These are phyloP conservation scores for Geotria australis DNA, from an alignment of 2,797 vertebrate species.

Conservation along the genomic window DNA sequence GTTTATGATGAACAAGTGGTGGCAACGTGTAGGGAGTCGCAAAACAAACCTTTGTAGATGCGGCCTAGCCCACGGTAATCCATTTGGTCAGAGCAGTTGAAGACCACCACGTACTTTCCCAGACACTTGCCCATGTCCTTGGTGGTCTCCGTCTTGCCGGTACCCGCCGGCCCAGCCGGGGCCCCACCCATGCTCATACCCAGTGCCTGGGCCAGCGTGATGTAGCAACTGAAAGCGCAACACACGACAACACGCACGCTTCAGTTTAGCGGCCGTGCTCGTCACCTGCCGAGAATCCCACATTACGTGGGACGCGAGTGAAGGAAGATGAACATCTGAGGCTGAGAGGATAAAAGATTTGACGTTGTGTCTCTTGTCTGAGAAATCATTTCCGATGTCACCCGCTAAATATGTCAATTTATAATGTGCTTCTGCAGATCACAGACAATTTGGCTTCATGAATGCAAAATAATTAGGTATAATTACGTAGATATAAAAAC, in stretches of 20 bases:
- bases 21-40: neutral
- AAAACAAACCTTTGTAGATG: constrained; percentile 28
- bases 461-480: too few relatives aligned
- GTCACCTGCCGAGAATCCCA: too few relatives aligned
- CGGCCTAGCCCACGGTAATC: constrained; percentile 39
- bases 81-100: constrained; percentile 48
- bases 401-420: too few relatives aligned
- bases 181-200: constrained; percentile 43
- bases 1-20: neutral
- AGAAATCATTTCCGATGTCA: neutral
- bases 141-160: constrained; percentile 36
- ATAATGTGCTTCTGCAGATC: too few relatives aligned
- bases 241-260: neutral
- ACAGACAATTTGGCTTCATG: too few relatives aligned
- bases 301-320: too few relatives aligned
- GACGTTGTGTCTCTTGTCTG: neutral
- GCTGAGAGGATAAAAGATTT: neutral
- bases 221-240: constrained; percentile 21
- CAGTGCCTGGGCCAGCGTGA: constrained; percentile 31
- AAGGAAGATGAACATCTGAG: too few relatives aligned
- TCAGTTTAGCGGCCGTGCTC: too few relatives aligned
- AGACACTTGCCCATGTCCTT: constrained; percentile 46
- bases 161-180: constrained; percentile 33
- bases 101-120: constrained; percentile 40
- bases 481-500: too few relatives aligned